A percentile compares a stretch with the other conserved stretches of the same genome.
These are phyloP conservation scores for Trachops cirrhosus DNA, from an alignment of 2,797 vertebrate species.

Conservation along the genomic window DNA sequence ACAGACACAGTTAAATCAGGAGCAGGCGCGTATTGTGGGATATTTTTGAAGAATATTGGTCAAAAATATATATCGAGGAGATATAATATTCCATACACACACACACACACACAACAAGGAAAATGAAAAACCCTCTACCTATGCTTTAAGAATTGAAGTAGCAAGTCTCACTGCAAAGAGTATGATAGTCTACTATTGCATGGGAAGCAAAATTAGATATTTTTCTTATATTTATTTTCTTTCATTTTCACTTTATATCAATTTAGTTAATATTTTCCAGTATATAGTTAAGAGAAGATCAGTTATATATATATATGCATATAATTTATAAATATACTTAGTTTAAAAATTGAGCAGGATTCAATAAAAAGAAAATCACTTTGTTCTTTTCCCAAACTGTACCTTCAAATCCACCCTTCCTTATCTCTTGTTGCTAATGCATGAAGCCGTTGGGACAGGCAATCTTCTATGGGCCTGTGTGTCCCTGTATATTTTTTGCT, in stretches of 20 bases:
- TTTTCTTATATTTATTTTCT: background rate
- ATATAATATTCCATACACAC: background rate
- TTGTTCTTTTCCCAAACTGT: background rate
- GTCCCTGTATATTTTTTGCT: background rate
- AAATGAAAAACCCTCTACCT: background rate
- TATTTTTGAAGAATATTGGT: background rate
- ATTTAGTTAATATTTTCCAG: background rate
- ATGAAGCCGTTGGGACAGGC: fast-evolving
- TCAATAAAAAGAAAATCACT: background rate
- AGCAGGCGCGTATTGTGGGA: fast-evolving
- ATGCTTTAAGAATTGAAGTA: background rate
- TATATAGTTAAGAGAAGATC: background rate
- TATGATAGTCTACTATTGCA: background rate
- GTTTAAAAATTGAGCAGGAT: background rate
- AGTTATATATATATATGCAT: background rate
- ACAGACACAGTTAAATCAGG: background rate
- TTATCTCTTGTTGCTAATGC: background rate
- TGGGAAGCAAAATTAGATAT: background rate
- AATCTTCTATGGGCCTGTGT: too few species aligned
- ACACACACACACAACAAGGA: too few species aligned
- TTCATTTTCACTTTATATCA: background rate
- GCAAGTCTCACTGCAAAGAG: background rate
- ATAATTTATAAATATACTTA: background rate
- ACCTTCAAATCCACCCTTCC: background rate
- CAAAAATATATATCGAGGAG: background rate